Evolutionary conservation across 2,888 invertebrate genomes (phyloP).

Genomic region (Tenthredo scrophulariae): DNA sequence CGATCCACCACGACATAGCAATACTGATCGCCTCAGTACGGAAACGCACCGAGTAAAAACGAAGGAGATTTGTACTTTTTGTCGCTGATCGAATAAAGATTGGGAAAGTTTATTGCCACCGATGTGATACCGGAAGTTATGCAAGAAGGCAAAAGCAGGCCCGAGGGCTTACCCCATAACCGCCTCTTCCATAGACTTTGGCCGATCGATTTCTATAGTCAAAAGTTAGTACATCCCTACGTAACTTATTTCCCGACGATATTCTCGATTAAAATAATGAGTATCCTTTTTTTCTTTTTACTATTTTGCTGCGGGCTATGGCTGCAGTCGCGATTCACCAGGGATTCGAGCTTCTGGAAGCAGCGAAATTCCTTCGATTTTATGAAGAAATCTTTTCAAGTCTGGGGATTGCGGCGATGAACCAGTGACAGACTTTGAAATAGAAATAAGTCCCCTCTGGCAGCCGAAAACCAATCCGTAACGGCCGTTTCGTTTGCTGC

Average conservation of each 20-base stretch:
- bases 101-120: conserved; percentile 53
- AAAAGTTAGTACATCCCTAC: conserved; percentile 1
- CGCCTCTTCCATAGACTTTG: conserved; percentile 11
- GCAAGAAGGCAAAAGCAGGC: conserved; percentile 20
- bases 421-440: conserved; percentile 38
- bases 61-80: conserved; percentile 49
- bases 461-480: conserved; percentile 49
- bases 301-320: no score
- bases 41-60: conserved; percentile 44
- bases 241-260: neutral
- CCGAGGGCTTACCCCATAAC: conserved; percentile 27
- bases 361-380: neutral
- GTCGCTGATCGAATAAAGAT: conserved; percentile 55
- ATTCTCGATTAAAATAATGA: conserved; percentile 8
- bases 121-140: conserved; percentile 50
- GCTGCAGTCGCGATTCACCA: neutral
- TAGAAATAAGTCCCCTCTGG: conserved; percentile 37
- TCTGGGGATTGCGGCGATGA: conserved; percentile 10
- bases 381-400: neutral
- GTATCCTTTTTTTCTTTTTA: neutral
- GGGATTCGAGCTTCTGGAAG: neutral
- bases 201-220: conserved; percentile 42
- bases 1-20: conserved; percentile 51
- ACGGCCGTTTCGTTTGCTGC: conserved; percentile 41
- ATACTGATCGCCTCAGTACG: conserved; percentile 47